Conservation (phyloP, 1,140 invertebrate genomes). For the Helicoverpa armigera region DNA sequence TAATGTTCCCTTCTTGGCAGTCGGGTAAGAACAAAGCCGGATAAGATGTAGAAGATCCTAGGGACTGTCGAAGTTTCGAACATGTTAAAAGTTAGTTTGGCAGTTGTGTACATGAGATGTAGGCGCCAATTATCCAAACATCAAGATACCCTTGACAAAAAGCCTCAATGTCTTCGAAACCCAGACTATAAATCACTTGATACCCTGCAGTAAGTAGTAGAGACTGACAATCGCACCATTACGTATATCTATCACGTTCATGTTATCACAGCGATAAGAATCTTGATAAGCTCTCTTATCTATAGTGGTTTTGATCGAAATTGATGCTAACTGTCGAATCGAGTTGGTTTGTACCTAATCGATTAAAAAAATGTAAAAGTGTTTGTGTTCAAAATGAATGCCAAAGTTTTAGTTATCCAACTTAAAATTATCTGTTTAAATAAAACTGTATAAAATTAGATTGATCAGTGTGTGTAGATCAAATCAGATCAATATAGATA, state of each 20-base stretch:
- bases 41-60: no score
- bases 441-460: no score
- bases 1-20: no score
- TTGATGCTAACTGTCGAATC: background rate
- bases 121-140: no score
- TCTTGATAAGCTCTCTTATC: constrained; percentile 32
- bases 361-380: background rate
- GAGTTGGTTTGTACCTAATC: background rate
- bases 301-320: constrained; percentile 2
- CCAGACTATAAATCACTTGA: background rate
- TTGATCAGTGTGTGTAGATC: no score
- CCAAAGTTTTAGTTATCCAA: background rate
- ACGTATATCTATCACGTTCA: constrained; percentile 8
- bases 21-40: no score
- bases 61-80: no score
- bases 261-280: constrained; percentile 26
- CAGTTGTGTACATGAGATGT: no score
- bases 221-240: background rate
- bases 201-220: background rate
- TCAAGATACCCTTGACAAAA: background rate
- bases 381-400: background rate
- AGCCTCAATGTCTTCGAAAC: background rate
- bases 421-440: no score
- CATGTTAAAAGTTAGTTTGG: no score
- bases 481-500: no score